These are phyloP conservation scores for Aphelinus certus DNA, from an alignment of 1,140 invertebrate species.

Conservation along the genomic window DNA sequence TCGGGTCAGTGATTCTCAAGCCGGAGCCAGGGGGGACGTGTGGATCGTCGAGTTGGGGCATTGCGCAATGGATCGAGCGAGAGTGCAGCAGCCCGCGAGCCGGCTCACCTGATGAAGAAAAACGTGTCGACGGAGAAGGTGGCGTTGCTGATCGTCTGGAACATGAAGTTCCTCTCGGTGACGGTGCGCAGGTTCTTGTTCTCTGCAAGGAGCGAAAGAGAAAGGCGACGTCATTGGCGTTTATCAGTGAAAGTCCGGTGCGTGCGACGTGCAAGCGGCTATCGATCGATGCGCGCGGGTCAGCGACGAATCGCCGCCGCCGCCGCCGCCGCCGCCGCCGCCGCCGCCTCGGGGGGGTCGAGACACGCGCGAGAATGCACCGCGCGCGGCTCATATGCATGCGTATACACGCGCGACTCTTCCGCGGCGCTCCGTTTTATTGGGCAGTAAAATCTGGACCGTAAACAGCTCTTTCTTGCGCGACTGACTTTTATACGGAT, in stretches of 20 bases:
- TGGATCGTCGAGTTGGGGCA: no score
- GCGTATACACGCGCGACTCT: not conserved
- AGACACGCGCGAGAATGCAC: conserved; percentile 24
- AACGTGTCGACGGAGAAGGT: conserved; percentile 92
- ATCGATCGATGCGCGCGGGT: not conserved
- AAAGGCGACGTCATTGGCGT: conserved; percentile 49
- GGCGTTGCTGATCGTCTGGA: conserved; percentile 87
- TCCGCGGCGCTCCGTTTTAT: not conserved
- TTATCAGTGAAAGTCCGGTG: conserved; percentile 53
- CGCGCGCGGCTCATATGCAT: no score
- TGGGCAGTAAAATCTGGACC: conserved; percentile 32
- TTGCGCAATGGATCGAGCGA: no score
- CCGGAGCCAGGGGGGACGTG: no score
- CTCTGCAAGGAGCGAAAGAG: conserved; percentile 58
- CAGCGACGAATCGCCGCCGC: not conserved
- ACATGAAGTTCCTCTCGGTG: conserved; percentile 81
- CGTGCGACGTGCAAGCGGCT: not conserved
- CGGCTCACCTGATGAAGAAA: conserved; percentile 83
- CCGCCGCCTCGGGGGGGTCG: not conserved
- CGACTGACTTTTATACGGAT: no score
- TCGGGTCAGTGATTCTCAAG: no score
- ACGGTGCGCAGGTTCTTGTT: conserved; percentile 78
- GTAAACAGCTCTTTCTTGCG: conserved; percentile 15
- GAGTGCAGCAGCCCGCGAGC: no score
- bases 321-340: not conserved